These are phyloP conservation scores for Argentina silus DNA, from an alignment of 2,797 vertebrate genomes.

Conservation along the genomic window DNA sequence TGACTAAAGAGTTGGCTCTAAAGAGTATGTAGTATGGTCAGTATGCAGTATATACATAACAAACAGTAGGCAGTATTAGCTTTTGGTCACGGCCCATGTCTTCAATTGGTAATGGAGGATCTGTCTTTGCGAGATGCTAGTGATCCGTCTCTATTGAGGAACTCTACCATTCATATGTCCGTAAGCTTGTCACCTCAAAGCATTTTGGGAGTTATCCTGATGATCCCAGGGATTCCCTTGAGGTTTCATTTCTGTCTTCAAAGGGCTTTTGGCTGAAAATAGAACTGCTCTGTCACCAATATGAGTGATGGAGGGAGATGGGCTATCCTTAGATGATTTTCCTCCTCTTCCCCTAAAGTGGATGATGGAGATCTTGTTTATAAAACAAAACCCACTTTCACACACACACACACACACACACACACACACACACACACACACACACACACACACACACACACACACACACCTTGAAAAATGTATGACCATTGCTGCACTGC, in stretches of 20 bases:
- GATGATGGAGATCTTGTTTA: conserved; percentile 51
- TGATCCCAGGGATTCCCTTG: conserved; percentile 1
- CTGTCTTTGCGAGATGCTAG: neutral
- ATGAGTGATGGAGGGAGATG: neutral
- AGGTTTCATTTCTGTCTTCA: neutral
- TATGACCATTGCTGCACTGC: conserved; percentile 18
- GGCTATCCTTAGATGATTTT: conserved; percentile 15
- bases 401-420: conserved; percentile 16
- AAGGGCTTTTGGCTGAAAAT: conserved; percentile 6
- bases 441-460: conserved; percentile 9
- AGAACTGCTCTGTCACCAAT: conserved; percentile 15
- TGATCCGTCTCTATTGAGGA: neutral
- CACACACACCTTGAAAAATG: conserved; percentile 27
- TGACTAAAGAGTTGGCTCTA: too few species aligned
- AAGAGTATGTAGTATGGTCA: too few species aligned
- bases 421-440: conserved; percentile 23
- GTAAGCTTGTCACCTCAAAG: neutral
- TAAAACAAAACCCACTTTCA: conserved; percentile 31
- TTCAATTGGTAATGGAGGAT: too few species aligned
- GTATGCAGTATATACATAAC: too few species aligned
- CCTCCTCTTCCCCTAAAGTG: conserved; percentile 37
- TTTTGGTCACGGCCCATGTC: too few species aligned
- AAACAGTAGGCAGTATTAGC: too few species aligned
- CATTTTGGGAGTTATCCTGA: neutral
- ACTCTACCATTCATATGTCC: conserved; percentile 37